Evolutionary conservation across 2,888 invertebrate species (phyloP), one percentile per base, ranked within the genome.

Genomic region (Nemotelus pantherinus): DNA sequence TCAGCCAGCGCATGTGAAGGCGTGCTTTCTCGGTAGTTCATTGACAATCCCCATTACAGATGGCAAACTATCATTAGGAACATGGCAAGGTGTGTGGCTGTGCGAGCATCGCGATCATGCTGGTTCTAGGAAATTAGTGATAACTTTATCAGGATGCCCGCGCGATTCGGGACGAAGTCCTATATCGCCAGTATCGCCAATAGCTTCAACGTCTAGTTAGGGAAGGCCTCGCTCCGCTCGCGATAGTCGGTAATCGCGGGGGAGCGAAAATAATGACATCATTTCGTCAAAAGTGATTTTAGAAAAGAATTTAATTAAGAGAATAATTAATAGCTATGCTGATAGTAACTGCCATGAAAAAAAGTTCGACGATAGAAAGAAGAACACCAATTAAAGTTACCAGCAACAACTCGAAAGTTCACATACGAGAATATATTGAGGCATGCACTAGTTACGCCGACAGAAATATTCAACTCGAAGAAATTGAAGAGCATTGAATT

Each of bases 71-170:
- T 96, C 96, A 86, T 90, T 98, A 84, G 98, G 98, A 83, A 97
- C 96, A 84, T 98, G 98, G 98, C 98, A 98, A 89, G 98, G 98
- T 81, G 94, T 98, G 82, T 98, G 98, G 98, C 91, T 98, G 83
- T 98, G 98, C 89, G 98, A 98, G 88, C 98, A 98, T 89, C 92
- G 98, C 86, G 96, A 98, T 90, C 95, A 95, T 86, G 97, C 97
- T 83, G 96, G 97, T 84, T 95, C 95, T 87, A 92, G 96, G 84
- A 96, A 96, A 91, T 89, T 91, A 85, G 93, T 94, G 84, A 94
- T 96, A 87, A 96, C 96, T 82, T 89, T 96, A 88, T 96, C 96
- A 83, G 96, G 96, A 80, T 95, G 95, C 89, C 92, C 95, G 85
- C 91, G 95, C 82, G 95, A 95, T 88, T 93, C 94, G 81, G 93